phyloP scores from a whole-genome alignment of 2,797 vertebrate species.

The Myoxocephalus aenaeus region DNA sequence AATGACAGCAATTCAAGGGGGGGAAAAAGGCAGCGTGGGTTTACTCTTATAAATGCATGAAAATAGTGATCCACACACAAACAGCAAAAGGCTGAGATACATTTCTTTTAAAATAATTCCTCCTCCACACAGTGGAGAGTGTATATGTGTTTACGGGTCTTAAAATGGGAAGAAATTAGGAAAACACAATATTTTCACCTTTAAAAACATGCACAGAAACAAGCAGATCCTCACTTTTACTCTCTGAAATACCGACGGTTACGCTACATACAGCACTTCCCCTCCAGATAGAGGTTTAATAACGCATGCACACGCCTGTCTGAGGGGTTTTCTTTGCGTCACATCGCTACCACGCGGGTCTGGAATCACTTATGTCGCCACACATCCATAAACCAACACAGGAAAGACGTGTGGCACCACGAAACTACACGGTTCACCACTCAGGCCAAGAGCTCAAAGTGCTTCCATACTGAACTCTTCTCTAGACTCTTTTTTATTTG shows the following conservation, averaged over 20 bases:
- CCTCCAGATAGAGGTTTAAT: slow-evolving; percentile 7
- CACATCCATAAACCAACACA: slow-evolving; percentile 72
- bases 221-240: not conserved
- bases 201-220: not conserved
- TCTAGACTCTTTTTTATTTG: not conserved
- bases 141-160: not conserved
- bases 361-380: slow-evolving; percentile 76
- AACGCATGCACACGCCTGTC: slow-evolving; percentile 34
- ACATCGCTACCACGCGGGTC: slow-evolving; percentile 49
- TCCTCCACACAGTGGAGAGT: not conserved
- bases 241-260: not conserved
- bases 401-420: slow-evolving; percentile 74
- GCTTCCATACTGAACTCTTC: slow-evolving; percentile 45
- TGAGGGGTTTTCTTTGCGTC: slow-evolving; percentile 61
- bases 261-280: not conserved
- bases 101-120: not conserved
- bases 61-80: slow-evolving; percentile 47
- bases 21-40: slow-evolving; percentile 26
- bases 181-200: slow-evolving; percentile 13
- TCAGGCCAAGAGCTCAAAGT: slow-evolving; percentile 60
- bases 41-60: slow-evolving; percentile 37
- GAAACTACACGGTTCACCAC: slow-evolving; percentile 68
- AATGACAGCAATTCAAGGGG: slow-evolving; percentile 75
- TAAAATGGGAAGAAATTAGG: slow-evolving; percentile 1
- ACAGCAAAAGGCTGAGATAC: slow-evolving; percentile 5